Evolutionary conservation across 2,113 vertebrate species (phyloP), one percentile per base, ranked within the genome.

Genomic region (Plecturocebus donacophilus): DNA sequence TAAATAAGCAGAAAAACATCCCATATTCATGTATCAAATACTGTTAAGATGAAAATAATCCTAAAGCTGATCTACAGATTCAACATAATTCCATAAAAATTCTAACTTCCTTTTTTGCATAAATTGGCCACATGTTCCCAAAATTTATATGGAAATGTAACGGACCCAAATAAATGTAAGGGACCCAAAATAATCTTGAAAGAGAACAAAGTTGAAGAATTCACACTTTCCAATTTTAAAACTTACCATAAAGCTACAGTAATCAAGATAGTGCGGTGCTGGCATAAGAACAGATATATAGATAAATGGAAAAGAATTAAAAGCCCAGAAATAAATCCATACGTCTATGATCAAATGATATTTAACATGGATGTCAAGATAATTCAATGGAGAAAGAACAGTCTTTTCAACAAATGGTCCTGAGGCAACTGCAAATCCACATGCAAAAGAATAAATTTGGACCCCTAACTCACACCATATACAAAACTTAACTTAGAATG

Each of bases 71-170:
- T 21, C 38, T 54, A 91, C 2, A 76, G 40, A 38, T 61, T 93
- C 75, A 77, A n/a, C 61, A n/a, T 2, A 88, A 85, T 76, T 64
- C 23, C 40, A 61, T 80, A 38, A 85, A 96, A 95, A 92, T 68
- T 56, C 56, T 54, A 38, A 42, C 35, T 80, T 54, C 20, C 4
- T 23, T 79, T 70, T 92, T 80, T 85, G 20, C 23, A 66, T 40
- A 87, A 91, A 56, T 49, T 88, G 83, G 61, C 45, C 87, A 79
- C n/a, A 23, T 49, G n/a, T 52, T 64, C 88, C 21, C 49, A 89
- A 90, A 86, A 86, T 96, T 38, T 58, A 64, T 77, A 14, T 13
- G 32, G 16, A 73, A 80, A 87, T 38, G 3, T 38, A 81, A 76
- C 9, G 12, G 49, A 49, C 52, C 12, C 8, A 84, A 76, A 75